A percentile compares a stretch with the other conserved stretches of the same genome.
Conservation (phyloP, 2,113 vertebrate genomes). For the Pyrgilauda ruficollis region DNA sequence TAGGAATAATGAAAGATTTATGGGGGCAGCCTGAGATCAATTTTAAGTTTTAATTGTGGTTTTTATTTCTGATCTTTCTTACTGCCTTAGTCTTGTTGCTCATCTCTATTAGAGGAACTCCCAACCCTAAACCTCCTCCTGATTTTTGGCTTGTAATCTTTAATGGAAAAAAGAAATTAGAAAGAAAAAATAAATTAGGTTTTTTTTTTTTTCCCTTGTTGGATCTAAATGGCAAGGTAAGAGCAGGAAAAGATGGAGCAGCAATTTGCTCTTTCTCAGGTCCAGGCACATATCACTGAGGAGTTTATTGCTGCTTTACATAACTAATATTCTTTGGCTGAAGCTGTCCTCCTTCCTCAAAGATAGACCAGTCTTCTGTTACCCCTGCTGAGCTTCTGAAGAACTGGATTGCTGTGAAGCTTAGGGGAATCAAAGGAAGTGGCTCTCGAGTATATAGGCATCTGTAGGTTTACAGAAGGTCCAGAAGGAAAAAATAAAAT, state of each 20-base stretch:
- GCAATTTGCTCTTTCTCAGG: neutral
- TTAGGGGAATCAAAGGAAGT: neutral
- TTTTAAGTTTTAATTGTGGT: constrained; percentile 19
- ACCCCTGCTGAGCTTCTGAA: neutral
- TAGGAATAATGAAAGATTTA: constrained; percentile 1
- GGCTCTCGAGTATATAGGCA: rapidly evolving
- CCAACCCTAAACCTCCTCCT: neutral
- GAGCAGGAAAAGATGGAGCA: neutral
- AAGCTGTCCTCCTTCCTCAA: neutral
- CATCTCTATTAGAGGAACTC: neutral
- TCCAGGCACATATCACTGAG: neutral
- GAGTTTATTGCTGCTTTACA: neutral
- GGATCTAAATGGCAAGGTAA: neutral
- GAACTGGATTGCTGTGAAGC: neutral
- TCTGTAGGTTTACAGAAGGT: neutral
- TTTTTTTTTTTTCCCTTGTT: neutral
- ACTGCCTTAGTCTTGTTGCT: neutral
- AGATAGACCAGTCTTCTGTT: neutral
- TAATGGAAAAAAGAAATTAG: neutral
- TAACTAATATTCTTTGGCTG: neutral
- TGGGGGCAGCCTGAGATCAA: neutral
- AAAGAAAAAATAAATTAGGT: too few species aligned
- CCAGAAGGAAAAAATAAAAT: neutral
- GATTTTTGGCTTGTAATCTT: neutral
- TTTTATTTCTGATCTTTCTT: neutral